A percentile compares a stretch with the other conserved stretches of the same genome.
Conservation (phyloP, 2,113 vertebrate genomes). For the Onychostruthus taczanowskii region DNA sequence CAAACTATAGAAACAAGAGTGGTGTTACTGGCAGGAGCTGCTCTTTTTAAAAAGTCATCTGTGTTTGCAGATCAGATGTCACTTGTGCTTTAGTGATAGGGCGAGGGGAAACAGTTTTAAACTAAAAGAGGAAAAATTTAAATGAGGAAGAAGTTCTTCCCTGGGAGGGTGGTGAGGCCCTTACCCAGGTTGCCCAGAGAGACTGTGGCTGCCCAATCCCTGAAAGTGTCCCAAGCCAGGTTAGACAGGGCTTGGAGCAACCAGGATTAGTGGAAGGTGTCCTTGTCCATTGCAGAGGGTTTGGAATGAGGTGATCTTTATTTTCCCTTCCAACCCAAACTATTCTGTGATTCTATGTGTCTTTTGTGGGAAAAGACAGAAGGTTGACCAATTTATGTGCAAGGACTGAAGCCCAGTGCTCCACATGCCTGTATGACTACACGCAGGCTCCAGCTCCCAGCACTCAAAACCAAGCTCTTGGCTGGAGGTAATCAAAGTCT, state of each 20-base stretch:
- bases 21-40: background rate
- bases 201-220: no score
- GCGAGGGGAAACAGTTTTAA: background rate
- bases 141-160: no score
- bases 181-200: no score
- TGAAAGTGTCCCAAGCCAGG: no score
- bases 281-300: no score
- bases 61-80: background rate
- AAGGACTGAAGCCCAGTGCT: background rate
- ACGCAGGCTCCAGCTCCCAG: background rate
- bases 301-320: no score
- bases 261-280: no score
- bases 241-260: no score
- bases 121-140: background rate
- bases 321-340: no score
- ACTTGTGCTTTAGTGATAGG: background rate
- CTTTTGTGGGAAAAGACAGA: background rate
- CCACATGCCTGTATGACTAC: accelerated
- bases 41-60: background rate
- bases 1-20: background rate
- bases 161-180: no score
- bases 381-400: background rate
- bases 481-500: background rate
- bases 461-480: background rate
- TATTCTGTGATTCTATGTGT: background rate